Base-by-base conservation (phyloP, 1,140 invertebrate genomes). In the Drosophila punjabiensis region DNA sequence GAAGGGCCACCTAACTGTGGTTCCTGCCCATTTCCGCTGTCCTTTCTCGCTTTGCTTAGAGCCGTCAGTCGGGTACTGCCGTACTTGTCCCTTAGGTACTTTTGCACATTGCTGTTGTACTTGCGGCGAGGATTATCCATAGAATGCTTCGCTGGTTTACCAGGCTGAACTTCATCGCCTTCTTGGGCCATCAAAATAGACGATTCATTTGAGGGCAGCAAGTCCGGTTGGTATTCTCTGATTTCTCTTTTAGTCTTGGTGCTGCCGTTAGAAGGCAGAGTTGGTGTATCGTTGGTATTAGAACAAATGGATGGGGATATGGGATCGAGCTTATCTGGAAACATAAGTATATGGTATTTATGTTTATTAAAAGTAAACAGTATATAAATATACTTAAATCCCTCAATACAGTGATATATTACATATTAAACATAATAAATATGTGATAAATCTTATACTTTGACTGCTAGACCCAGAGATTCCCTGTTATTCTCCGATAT, bases 51-150 rank as follows among this genome's bases (percentile, higher is more conserved):
- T 18, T 35, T 67, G 16, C n/a, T 18, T 18, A 8, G 16, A 20
- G 33, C 37, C 13, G 33, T 39, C 18, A 37, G 43, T 24, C 75
- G 59, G n/a, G 68, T 33, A 33, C 67, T 73, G 13, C 85, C 80
- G 50, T 83, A 86, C 64, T 80, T 89, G 3, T 71, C 66, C 50
- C 73, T 79, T 16, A 86, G 52, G 67, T 86, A 86, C 56, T 82
- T 81, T 69, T 86, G 85, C 37, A 81, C 81, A 71, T 73, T 83
- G 24, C 56, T 81, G 50, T 87, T 87, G 56, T 87, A 87, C 66
- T 83, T 80, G 59, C 62, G 79, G 28, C 61, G 82, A 30, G 82
- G 71, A 73, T 75, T 75, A 58, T 63, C 35, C n/a, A 33, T 52
- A 56, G 16, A 33, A 37, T 62, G 37, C 32, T 41, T 73, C 13